A percentile compares a stretch with the other conserved stretches of the same genome.
phyloP scores from a whole-genome alignment of 2,797 vertebrate genomes.

The Labeo calbasu region DNA sequence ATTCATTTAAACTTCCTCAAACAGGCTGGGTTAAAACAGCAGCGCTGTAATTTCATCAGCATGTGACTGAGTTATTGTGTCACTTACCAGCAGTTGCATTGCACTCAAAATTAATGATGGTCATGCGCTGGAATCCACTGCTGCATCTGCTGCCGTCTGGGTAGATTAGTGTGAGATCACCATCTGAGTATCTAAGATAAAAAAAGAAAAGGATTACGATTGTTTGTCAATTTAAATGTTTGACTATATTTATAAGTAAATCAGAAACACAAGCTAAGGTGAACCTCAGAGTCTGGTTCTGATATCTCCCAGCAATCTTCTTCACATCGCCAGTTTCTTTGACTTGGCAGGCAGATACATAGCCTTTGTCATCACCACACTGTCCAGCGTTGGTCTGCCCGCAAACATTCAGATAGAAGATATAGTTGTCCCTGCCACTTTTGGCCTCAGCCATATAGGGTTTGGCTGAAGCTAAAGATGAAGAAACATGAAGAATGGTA shows the following conservation, averaged over 20 bases:
- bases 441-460: slow-evolving; percentile 73
- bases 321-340: slow-evolving; percentile 64
- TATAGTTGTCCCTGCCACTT: slow-evolving; percentile 77
- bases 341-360: slow-evolving; percentile 84
- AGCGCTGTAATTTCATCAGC: not conserved
- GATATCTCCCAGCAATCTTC: slow-evolving; percentile 83
- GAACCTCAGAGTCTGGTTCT: slow-evolving; percentile 90
- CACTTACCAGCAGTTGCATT: slow-evolving; percentile 84
- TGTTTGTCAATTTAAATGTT: not conserved
- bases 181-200: slow-evolving; percentile 85
- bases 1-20: not conserved
- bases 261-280: not conserved
- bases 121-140: slow-evolving; percentile 94
- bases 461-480: slow-evolving; percentile 26
- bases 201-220: not conserved
- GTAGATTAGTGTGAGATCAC: slow-evolving; percentile 92
- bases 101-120: slow-evolving; percentile 94
- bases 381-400: slow-evolving; percentile 59
- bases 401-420: slow-evolving; percentile 89
- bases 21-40: not conserved
- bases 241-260: not conserved
- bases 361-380: slow-evolving; percentile 66
- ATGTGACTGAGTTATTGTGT: not conserved
- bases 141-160: slow-evolving; percentile 84
- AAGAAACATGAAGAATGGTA: not conserved